Conservation (phyloP, 2,797 vertebrate genomes). For the Liasis olivaceus region DNA sequence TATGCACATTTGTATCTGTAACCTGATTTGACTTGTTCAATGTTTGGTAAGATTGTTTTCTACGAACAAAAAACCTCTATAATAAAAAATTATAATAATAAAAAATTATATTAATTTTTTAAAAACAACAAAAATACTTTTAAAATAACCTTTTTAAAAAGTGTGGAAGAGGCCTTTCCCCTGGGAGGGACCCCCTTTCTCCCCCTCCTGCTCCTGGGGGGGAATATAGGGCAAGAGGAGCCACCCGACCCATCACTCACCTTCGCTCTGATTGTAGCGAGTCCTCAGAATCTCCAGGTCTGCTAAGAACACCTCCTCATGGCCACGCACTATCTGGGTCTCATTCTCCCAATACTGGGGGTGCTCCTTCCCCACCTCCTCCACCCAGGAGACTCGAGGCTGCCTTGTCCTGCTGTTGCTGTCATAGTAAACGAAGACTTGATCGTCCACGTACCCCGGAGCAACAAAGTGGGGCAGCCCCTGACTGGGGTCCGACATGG, state of each 20-base stretch:
- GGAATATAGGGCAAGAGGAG: background rate
- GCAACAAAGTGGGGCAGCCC: background rate
- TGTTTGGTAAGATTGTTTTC: too few species aligned
- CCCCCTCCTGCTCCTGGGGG: fast-evolving
- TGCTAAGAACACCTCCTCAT: background rate
- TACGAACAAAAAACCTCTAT: too few species aligned
- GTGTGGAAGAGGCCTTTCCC: background rate
- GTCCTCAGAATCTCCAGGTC: background rate
- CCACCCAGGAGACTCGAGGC: background rate
- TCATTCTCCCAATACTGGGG: background rate
- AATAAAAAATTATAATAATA: too few species aligned
- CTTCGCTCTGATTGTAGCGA: background rate
- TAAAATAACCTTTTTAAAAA: background rate
- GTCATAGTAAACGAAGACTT: background rate
- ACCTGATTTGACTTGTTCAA: too few species aligned
- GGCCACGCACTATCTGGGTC: background rate
- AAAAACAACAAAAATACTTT: background rate
- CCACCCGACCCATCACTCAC: background rate
- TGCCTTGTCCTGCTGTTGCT: background rate
- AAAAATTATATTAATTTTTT: too few species aligned
- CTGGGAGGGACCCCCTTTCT: background rate
- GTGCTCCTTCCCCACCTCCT: background rate
- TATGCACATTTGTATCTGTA: too few species aligned
- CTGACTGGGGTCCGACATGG: background rate
- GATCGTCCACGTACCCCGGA: background rate